Base-by-base conservation (phyloP, 2,888 invertebrate species). In the Drosophila nigritarsus region DNA sequence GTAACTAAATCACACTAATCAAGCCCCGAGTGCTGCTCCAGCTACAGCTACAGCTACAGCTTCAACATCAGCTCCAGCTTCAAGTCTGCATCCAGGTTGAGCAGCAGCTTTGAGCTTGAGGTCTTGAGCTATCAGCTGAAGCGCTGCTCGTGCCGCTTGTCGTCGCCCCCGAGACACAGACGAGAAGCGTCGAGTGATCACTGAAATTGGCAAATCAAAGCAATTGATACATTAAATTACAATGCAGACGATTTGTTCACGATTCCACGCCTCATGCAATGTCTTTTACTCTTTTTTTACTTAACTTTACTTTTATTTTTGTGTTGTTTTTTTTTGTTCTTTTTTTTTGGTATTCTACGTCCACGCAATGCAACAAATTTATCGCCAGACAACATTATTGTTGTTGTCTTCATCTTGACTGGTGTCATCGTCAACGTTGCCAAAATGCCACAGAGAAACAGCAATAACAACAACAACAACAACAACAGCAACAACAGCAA, bases 301-400 rank as follows among this genome's bases (percentile, higher is more conserved):
- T 38, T 65, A 72, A 49, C 13, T 50, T 51, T 53, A 24, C 20
- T 59, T 51, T 60, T 45, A 24, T 45, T 45, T 20, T 20, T 2
- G 40, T 49, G n/a, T 48, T 51, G 34, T 29, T 54, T 11, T 27
- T 15, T 30, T 58, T n/a, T 20, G 13, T 18, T 53, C 36, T 49
- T 62, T n/a, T 50, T 30, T 48, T 63, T 48, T 60, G n/a, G 42
- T 78, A 20, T 55, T 56, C 81, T 87, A 82, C 91, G 83, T 90
- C 91, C 91, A 92, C 92, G 91, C 92, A 90, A 72, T 78, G 80
- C 58, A 71, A 75, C 91, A 91, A 89, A 91, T 90, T 91, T 90
- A 91, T 90, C 88, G 81, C 88, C 82, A 78, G 81, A 64, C 82
- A 60, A 75, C 79, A 80, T 77, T 58, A 60, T 78, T 58, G 70